These are phyloP conservation scores for Argyresthia goedartella DNA, from an alignment of 2,888 invertebrate species.

Conservation along the genomic window DNA sequence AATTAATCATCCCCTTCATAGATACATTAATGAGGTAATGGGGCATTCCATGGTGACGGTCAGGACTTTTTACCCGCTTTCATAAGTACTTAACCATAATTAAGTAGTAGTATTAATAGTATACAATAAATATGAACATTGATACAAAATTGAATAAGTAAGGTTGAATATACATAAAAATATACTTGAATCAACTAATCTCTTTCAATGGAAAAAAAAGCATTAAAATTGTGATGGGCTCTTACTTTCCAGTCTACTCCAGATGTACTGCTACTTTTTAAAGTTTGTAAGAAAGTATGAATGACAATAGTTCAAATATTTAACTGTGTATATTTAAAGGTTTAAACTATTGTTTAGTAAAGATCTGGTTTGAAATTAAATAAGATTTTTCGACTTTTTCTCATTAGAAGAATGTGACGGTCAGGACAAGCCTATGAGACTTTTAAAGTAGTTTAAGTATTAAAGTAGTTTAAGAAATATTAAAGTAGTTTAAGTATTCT, in stretches of 20 bases:
- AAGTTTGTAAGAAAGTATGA: slow-evolving; percentile 4
- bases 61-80: slow-evolving; percentile 2
- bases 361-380: too few relatives aligned
- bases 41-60: not conserved
- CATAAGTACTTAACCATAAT: not conserved
- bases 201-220: slow-evolving; percentile 2
- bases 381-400: too few relatives aligned
- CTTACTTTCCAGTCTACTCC: slow-evolving; percentile 3
- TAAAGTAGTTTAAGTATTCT: too few relatives aligned
- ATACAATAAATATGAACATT: not conserved
- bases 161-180: not conserved
- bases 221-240: slow-evolving; percentile 4
- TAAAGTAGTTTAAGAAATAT: too few relatives aligned
- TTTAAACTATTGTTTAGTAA: too few relatives aligned
- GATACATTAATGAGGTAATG: too few relatives aligned
- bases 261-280: slow-evolving; percentile 3
- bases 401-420: too few relatives aligned
- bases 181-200: not conserved
- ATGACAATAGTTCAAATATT: slow-evolving; percentile 3
- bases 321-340: slow-evolving; percentile 1
- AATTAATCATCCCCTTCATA: too few relatives aligned
- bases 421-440: too few relatives aligned
- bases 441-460: too few relatives aligned
- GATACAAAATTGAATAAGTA: slow-evolving; percentile 1
- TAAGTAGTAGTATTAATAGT: slow-evolving; percentile 2